Evolutionary conservation across 2,888 invertebrate genomes (phyloP), one percentile per base, ranked within the genome.

Genomic region (Acrocyrtus sp.): DNA sequence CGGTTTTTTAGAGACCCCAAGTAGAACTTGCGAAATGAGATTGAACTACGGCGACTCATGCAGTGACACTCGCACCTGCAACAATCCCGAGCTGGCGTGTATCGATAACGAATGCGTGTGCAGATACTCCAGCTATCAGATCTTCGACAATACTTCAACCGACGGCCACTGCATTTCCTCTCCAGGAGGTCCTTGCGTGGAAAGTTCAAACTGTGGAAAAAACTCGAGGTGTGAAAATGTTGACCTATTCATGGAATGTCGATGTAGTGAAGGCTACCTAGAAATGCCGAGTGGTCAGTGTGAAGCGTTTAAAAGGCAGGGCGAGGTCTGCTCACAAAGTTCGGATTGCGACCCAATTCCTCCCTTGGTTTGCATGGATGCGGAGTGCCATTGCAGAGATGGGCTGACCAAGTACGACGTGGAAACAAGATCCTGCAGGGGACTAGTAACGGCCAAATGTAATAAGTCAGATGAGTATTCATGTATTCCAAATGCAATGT

Each of bases 261-360:
- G 67, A 54, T 78, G 78, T 56, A n/a, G 27, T 17, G 65, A 58
- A n/a, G 72, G 74, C 8, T 62, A 62, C 45, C 24, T 78, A 15
- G 75, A 76, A 54, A 76, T 75, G 75, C 63, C 48, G 0, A 41
- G 48, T 61, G 78, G 76, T 8, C 27, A 48, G 24, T 78, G 74
- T 53, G 60, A 67, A 29, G 61, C 21, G 19, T 73, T 66, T 51
- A 60, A 48, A 15, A 50, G 72, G 10, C 76, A 72, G 45, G 75
- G 77, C 15, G 74, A 62, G 3, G 17, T 26, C 15, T 77, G 73
- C 47, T 39, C 27, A 21, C 54, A 26, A 1, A 70, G 43, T 47
- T 29, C 47, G 1, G 78, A 77, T 5, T 80, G 80, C 50, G 78
- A 80, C 58, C 75, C 77, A 1, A 50, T 77, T 1, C 43, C 77